Conservation (phyloP, 2,113 vertebrate species). For the Vimba vimba region DNA sequence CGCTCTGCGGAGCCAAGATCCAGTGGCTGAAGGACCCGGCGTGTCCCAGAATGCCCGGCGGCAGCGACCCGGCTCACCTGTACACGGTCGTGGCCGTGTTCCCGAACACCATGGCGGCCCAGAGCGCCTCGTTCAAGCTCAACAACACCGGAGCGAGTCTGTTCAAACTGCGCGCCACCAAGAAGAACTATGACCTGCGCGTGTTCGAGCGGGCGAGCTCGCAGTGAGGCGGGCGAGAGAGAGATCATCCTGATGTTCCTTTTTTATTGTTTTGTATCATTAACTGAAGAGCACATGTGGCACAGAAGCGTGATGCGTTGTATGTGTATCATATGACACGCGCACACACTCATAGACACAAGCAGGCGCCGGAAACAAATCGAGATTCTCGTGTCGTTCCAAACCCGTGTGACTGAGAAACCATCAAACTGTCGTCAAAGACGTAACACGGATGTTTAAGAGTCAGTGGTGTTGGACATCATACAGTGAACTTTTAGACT, state of each 20-base stretch:
- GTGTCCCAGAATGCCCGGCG: conserved; percentile 68
- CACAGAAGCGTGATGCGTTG: conserved; percentile 69
- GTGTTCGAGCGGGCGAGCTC: conserved; percentile 95
- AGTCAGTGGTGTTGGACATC: too few relatives aligned
- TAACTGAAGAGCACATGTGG: conserved; percentile 78
- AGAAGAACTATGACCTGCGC: conserved; percentile 96
- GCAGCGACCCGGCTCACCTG: conserved; percentile 91
- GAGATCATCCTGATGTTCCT: conserved; percentile 43
- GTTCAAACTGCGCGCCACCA: conserved; percentile 96
- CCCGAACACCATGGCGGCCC: conserved; percentile 93
- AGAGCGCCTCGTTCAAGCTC: conserved; percentile 96
- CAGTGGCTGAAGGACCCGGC: conserved; percentile 97
- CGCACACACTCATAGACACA: conserved; percentile 17
- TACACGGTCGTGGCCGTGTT: conserved; percentile 99
- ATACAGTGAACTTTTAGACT: too few relatives aligned
- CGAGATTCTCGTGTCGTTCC: neutral
- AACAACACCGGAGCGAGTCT: conserved; percentile 93
- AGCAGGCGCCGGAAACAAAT: neutral
- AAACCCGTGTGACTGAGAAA: neutral
- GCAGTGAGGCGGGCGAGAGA: conserved; percentile 76
- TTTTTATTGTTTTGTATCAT: conserved; percentile 74
- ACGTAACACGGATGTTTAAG: too few relatives aligned
- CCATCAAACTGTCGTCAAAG: too few relatives aligned
- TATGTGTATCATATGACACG: conserved; percentile 31
- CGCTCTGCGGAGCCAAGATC: conserved; percentile 97